These are phyloP conservation scores for Silvanus unidentatus DNA, from an alignment of 2,888 invertebrate genomes.

Conservation along the genomic window DNA sequence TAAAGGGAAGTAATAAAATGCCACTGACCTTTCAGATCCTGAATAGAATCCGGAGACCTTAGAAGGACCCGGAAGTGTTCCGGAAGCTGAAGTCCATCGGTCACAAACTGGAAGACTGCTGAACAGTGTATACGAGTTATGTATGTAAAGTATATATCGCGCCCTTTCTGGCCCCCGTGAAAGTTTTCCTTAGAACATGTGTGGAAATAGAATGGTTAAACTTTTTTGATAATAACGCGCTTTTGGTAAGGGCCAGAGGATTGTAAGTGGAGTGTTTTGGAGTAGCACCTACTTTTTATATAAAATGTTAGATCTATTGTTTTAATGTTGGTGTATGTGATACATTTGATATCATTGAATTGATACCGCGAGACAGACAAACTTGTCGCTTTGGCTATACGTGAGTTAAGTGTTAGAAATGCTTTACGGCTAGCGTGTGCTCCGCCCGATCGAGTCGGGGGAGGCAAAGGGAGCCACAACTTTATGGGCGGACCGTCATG, in stretches of 20 bases:
- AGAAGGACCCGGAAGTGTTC: constrained; percentile 42
- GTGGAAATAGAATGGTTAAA: constrained; percentile 6
- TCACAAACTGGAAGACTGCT: constrained; percentile 28
- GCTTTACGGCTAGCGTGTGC: constrained; percentile 46
- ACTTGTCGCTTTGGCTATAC: constrained; percentile 47
- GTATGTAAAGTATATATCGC: constrained; percentile 3
- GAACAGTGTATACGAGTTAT: too few relatives aligned
- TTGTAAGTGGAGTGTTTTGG: too few relatives aligned
- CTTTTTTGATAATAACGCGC: constrained; percentile 9
- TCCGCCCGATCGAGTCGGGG: constrained; percentile 39
- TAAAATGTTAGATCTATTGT: constrained; percentile 19
- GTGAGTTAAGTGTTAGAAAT: constrained; percentile 49
- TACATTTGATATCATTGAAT: constrained; percentile 38
- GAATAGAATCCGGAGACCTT: constrained; percentile 39
- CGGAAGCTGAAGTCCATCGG: constrained; percentile 45
- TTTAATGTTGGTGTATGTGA: constrained; percentile 16
- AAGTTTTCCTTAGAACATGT: constrained; percentile 11
- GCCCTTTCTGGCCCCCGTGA: not conserved
- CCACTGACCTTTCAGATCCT: constrained; percentile 45
- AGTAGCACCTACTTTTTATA: constrained; percentile 16
- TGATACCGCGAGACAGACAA: constrained; percentile 40
- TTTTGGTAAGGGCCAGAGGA: too few relatives aligned
- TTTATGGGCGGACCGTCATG: constrained; percentile 49
- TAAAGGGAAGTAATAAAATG: constrained; percentile 42
- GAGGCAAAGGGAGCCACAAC: constrained; percentile 35